phyloP scores from a whole-genome alignment of 2,888 invertebrate genomes.

The Andrena dorsata region DNA sequence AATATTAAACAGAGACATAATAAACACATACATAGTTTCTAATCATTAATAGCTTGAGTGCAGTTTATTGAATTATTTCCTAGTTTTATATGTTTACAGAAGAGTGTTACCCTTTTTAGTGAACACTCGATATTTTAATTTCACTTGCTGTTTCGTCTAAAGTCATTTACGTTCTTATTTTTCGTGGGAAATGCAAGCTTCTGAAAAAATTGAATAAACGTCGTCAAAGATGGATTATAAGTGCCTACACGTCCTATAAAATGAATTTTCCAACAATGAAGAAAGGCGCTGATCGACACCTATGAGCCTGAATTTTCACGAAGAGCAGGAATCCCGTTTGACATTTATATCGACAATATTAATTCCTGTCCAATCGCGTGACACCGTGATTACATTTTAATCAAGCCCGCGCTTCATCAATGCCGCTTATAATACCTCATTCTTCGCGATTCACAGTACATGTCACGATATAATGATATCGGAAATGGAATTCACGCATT shows the following conservation, averaged over 20 bases:
- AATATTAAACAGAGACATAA: too few relatives aligned
- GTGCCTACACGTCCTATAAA: not conserved
- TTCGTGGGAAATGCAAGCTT: too few relatives aligned
- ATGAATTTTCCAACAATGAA: not conserved
- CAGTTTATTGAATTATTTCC: too few relatives aligned
- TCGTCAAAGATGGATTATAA: not conserved
- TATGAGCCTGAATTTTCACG: not conserved
- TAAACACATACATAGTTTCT: too few relatives aligned
- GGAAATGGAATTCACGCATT: slow-evolving; percentile 8
- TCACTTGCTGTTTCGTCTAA: not conserved
- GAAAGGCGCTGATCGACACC: not conserved
- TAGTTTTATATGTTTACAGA: too few relatives aligned
- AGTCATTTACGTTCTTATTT: not conserved
- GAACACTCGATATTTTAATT: not conserved
- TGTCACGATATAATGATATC: slow-evolving; percentile 14
- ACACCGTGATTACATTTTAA: slow-evolving; percentile 39
- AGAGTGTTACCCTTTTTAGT: too few relatives aligned
- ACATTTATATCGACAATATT: slow-evolving; percentile 1
- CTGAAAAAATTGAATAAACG: not conserved
- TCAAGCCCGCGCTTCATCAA: slow-evolving; percentile 44
- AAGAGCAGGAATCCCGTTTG: not conserved
- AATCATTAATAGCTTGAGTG: too few relatives aligned
- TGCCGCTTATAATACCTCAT: slow-evolving; percentile 30
- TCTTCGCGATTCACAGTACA: slow-evolving; percentile 42
- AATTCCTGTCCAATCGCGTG: slow-evolving; percentile 21